Conservation (phyloP, 1,140 invertebrate genomes). For the Diorhabda elongata region DNA sequence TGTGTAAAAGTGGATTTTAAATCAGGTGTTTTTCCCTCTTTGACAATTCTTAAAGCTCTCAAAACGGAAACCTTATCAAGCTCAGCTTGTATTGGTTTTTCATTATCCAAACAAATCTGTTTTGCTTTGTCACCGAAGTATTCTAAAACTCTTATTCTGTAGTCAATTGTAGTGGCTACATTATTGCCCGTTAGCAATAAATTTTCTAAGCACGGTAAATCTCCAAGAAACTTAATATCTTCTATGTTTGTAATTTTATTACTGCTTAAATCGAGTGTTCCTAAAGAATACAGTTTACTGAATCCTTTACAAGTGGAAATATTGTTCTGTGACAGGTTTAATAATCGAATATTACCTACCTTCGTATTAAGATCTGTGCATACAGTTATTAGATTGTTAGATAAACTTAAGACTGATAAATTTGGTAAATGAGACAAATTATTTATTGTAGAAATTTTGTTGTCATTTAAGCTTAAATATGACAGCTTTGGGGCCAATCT, state of each 20-base stretch:
- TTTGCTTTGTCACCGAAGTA: conserved; percentile 72
- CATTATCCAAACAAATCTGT: conserved; percentile 80
- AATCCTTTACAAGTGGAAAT: conserved; percentile 73
- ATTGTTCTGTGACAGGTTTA: conserved; percentile 85
- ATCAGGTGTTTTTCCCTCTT: conserved; percentile 41
- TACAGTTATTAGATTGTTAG: conserved; percentile 67
- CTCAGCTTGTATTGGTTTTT: conserved; percentile 81
- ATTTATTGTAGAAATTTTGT: conserved; percentile 68
- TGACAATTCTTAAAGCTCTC: conserved; percentile 69
- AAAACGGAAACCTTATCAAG: conserved; percentile 86
- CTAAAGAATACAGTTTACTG: conserved; percentile 78
- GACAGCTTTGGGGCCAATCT: conserved; percentile 73
- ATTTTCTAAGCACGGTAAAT: conserved; percentile 81
- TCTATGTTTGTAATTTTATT: conserved; percentile 78
- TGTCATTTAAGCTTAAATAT: conserved; percentile 69
- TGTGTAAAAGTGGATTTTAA: conserved; percentile 13
- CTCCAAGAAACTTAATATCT: conserved; percentile 74
- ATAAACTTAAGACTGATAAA: conserved; percentile 71
- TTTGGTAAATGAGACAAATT: conserved; percentile 75
- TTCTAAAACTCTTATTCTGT: conserved; percentile 83
- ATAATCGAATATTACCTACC: conserved; percentile 80
- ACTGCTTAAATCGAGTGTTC: conserved; percentile 79
- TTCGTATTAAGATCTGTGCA: conserved; percentile 77
- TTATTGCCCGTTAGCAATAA: conserved; percentile 84
- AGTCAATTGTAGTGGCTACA: conserved; percentile 81